A percentile compares a stretch with the other conserved stretches of the same genome.
These are phyloP conservation scores for Bradypus variegatus DNA, from an alignment of 2,797 vertebrate species.

Conservation along the genomic window DNA sequence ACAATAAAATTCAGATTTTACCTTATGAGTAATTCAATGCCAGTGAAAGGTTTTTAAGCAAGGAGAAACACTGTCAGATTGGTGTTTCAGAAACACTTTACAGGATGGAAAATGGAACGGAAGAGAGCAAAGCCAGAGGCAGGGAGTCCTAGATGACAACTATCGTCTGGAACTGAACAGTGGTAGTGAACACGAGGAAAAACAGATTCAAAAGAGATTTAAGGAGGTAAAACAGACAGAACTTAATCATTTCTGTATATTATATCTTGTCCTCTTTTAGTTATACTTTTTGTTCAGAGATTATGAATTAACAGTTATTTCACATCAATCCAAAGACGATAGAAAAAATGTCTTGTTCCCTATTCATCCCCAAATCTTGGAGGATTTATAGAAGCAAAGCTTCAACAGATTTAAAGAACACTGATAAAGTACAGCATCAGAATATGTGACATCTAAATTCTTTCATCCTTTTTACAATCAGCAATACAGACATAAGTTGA, in stretches of 20 bases:
- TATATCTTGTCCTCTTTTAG: background rate
- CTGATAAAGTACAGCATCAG: background rate
- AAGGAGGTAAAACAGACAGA: background rate
- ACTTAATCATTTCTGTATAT: background rate
- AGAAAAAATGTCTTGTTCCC: background rate
- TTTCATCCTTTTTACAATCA: background rate
- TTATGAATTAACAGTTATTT: background rate
- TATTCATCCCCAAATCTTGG: background rate
- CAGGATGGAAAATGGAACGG: background rate
- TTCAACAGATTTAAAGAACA: background rate
- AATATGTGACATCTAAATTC: background rate
- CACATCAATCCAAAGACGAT: background rate
- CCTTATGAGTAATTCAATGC: background rate
- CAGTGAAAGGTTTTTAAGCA: background rate
- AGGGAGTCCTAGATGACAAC: background rate
- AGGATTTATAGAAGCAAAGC: slow-evolving; percentile 22
- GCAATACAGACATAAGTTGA: background rate
- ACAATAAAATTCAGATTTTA: slow-evolving; percentile 7
- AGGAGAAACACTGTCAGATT: background rate
- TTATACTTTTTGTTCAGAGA: background rate
- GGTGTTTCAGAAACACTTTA: background rate
- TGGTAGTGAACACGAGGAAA: background rate
- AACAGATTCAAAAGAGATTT: background rate
- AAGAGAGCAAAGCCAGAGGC: background rate
- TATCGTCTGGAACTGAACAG: background rate